Evolutionary conservation across 2,113 vertebrate genomes (phyloP), one percentile per base, ranked within the genome.

Genomic region (Coregonus clupeaformis): DNA sequence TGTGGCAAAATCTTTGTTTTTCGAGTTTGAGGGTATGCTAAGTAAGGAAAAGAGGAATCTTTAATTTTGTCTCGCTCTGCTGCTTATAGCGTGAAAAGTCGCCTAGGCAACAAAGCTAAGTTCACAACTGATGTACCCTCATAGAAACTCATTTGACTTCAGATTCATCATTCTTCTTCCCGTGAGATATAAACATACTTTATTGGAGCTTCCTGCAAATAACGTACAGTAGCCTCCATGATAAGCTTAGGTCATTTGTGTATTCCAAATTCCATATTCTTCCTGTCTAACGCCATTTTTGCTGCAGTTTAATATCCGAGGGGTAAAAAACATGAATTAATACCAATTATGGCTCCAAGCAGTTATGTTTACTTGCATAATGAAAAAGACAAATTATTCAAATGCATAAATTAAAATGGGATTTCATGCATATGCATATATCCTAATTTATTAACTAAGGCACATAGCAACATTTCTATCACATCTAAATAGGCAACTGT

Each of bases 331-430:
- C 80, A 80, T 85, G 85, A 91, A 91, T 91, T 91, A 90, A 91
- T 90, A 86, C 87, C 86, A 90, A 91, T 91, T 91, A 90, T 82
- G 80, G 74, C 88, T 76, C 72, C 47, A 82, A 82, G 72, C 80
- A 82, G 81, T 78, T 76, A 68, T 89, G 86, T 92, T 91, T 87
- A 90, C 86, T 88, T 86, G 86, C 85, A 92, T 90, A 91, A 92
- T 89, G 81, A 87, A 85, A 81, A 89, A 86, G 82, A 76, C 84
- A 85, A 84, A 82, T 86, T 71, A 84, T 88, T 83, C 66, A 77
- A 84, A 84, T 78, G 79, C 68, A 45, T 70, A 80, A 87, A 91
- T 90, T 82, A 75, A 86, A 89, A 82, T 75, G 81, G 69, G 77
- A 87, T 87, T 90, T 87, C 86, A 89, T 86, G 84, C 78, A 81